phyloP scores from a whole-genome alignment of 2,113 vertebrate genomes.

The Ailurus styani region DNA sequence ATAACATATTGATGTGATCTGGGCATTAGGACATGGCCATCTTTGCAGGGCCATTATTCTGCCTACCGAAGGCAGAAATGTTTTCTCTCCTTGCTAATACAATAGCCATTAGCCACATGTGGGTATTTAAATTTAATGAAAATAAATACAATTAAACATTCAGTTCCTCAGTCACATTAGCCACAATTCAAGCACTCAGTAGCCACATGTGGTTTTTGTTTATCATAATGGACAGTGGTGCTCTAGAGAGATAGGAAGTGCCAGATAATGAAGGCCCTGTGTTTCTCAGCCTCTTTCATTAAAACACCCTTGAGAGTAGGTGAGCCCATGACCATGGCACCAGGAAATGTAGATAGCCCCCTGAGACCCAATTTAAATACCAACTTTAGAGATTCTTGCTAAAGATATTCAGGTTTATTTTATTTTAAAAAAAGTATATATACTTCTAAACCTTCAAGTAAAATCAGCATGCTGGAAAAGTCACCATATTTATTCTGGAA shows the following conservation, averaged over 20 bases:
- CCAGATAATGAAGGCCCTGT: background rate
- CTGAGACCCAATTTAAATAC: background rate
- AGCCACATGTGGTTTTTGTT: background rate
- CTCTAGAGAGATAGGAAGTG: background rate
- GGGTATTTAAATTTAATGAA: conserved; percentile 15
- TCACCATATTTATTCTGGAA: background rate
- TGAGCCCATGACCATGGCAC: background rate
- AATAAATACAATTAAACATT: conserved; percentile 1
- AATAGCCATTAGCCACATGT: background rate
- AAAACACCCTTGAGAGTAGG: background rate
- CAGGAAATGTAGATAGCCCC: background rate
- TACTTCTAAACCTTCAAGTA: conserved; percentile 2
- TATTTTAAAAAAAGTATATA: background rate
- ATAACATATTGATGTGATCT: background rate
- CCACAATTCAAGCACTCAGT: background rate
- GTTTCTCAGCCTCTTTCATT: background rate
- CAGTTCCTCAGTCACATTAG: background rate
- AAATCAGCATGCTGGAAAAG: background rate
- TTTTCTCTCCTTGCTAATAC: background rate
- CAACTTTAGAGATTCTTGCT: background rate
- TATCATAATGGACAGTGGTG: background rate
- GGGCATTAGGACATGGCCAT: background rate
- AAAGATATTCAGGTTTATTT: background rate
- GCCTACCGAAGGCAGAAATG: background rate
- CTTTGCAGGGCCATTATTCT: background rate